Percentiles rank a stretch among this genome's conserved stretches.
These are phyloP conservation scores for mouse (Mus musculus) DNA, from an alignment of 2,113 vertebrate genomes.

Conservation along the genomic window DNA sequence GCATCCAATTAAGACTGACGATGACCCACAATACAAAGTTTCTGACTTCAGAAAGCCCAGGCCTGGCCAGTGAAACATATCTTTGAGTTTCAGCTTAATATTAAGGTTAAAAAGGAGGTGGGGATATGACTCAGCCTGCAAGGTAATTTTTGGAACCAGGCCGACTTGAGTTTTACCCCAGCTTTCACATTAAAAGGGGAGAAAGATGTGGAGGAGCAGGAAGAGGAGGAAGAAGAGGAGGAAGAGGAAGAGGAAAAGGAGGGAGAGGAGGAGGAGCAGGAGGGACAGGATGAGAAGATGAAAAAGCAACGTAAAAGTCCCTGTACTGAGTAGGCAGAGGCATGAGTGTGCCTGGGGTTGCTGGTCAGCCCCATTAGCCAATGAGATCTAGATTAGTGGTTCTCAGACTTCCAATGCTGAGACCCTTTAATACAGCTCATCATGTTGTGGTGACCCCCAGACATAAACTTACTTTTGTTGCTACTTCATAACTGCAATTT, in stretches of 20 bases:
- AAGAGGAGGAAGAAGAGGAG: neutral
- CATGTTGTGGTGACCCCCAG: neutral
- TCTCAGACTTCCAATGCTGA: neutral
- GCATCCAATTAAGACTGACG: conserved; percentile 82
- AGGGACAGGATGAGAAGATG: no score
- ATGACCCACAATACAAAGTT: conserved; percentile 65
- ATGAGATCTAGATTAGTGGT: neutral
- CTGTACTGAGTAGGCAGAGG: neutral
- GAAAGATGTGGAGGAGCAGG: neutral
- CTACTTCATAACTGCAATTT: neutral
- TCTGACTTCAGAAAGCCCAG: conserved; percentile 67
- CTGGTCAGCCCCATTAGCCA: neutral
- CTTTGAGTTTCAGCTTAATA: conserved; percentile 64
- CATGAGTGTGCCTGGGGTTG: neutral
- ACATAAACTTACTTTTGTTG: neutral
- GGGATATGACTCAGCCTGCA: neutral
- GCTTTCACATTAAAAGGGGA: neutral
- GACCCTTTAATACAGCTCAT: neutral
- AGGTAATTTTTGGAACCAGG: neutral
- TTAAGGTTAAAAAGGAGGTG: conserved; percentile 7
- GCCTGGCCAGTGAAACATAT: conserved; percentile 66
- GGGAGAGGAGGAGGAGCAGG: neutral
- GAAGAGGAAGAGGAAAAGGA: neutral
- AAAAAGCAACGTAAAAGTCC: neutral
- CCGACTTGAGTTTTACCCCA: neutral